Evolutionary conservation across 2,888 invertebrate species (phyloP), one percentile per base, ranked within the genome.

Genomic region (Calephelis perditalis): DNA sequence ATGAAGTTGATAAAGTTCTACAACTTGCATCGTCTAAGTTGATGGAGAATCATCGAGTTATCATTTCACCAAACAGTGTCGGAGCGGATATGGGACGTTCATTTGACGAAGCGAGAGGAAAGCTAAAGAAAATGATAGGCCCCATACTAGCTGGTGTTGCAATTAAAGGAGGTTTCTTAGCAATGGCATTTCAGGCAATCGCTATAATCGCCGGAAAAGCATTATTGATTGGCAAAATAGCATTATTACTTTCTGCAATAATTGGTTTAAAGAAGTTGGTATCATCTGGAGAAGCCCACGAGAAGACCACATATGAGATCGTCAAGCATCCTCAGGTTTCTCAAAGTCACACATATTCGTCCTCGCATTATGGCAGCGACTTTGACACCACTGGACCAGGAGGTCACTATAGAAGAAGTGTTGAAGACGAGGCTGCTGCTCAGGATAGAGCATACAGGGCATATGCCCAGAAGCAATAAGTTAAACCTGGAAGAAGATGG

Each of bases 251-350:
- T 61, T 95, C 95, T 66, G 94, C 94, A 35, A 94, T 96, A 67
- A 94, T 96, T 69, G 96, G 95, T 0, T 84, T 96, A 60, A 96
- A 96, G 89, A 96, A 96, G 72, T 86, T 96, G 44, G 93, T 96
- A 40, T 92, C 93, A 7, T 82, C 87, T 35, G 91, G 91, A 58
- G 94, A 94, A 66, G 92, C 93, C 15, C 92, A 94, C 63, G 95
- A 96, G 73, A 95, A 95, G 80, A 96, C 96, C 0, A 96, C 96
- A 6, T 95, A 96, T 69, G 96, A 96, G 83, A 96, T 96, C 69
- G 94, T 96, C 60, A 96, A 96, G 78, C 95, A 96, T 81, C 96
- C 96, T n/a, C 94, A 95, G 74, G 93, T 96, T 60, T 94, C 94
- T 58, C 95, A 95, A 76, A 93, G 93, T 70, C 95, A 96, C 75